phyloP scores from a whole-genome alignment of 2,888 invertebrate species.

The Eupeodes latifasciatus region DNA sequence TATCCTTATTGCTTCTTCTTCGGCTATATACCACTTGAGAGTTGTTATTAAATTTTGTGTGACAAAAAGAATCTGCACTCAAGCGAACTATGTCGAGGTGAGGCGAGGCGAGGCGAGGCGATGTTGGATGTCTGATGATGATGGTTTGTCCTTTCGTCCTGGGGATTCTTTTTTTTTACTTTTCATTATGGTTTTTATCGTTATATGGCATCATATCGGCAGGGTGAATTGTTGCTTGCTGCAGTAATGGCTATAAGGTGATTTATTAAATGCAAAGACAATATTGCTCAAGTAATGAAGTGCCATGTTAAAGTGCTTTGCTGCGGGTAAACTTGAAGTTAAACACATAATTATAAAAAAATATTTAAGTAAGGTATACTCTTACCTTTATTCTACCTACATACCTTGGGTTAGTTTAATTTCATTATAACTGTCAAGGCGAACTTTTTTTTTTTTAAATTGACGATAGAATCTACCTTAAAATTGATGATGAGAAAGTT shows the following conservation, averaged over 20 bases:
- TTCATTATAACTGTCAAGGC: conserved; percentile 7
- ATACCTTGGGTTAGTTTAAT: conserved; percentile 11
- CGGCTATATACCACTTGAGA: conserved; percentile 45
- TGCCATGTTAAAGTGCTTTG: conserved; percentile 55
- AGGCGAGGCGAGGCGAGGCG: neutral
- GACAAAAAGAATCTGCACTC: conserved; percentile 56
- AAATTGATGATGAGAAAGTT: conserved; percentile 9
- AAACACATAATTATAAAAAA: conserved; percentile 65
- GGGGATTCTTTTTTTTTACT: conserved; percentile 4
- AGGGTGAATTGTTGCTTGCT: neutral
- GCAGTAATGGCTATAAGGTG: conserved; percentile 27
- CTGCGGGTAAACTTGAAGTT: conserved; percentile 47
- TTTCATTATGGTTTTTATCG: conserved; percentile 14
- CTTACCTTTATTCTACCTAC: neutral
- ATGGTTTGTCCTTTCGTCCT: conserved; percentile 24
- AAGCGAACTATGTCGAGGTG: conserved; percentile 52
- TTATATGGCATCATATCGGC: neutral
- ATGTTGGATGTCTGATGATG: too few species aligned
- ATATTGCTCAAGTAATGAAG: conserved; percentile 65
- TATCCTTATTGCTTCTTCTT: conserved; percentile 13
- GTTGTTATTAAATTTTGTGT: conserved; percentile 59
- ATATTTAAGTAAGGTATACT: conserved; percentile 42
- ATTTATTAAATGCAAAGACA: conserved; percentile 59
- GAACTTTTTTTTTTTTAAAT: conserved; percentile 26
- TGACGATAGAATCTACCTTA: neutral